Base-by-base conservation (phyloP, 2,888 invertebrate species). In the Petrophora chlorosata region DNA sequence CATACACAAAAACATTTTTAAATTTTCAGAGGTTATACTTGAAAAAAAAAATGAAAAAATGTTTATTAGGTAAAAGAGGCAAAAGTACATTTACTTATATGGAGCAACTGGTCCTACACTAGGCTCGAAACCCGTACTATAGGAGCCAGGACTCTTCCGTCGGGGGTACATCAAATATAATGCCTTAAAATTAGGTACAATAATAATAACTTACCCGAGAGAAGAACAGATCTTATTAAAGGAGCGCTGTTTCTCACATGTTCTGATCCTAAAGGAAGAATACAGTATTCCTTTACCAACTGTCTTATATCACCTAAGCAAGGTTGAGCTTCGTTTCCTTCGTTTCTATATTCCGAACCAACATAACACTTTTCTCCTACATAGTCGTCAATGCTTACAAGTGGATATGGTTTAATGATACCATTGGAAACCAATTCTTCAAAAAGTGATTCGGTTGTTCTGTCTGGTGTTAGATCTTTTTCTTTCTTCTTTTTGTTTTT, bases 401-500 rank as follows among this genome's bases (percentile, higher is more conserved):
- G 88, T 0, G 95, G 95, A 70, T 94, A 95, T 48, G 95, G 94
- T 63, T 94, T 94, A 48, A 98, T 97, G 12, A 99, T 97, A 0
- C 98, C 97, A 80, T 98, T 96, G 0, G 94, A 93, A 0, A 98
- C 94, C 9, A 99, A 85, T 82, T 99, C 98, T 81, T 98, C 98
- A 73, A 97, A 97, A 2, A 99, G 86, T 0, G 97, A 98, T 77
- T 97, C 97, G 0, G 95, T 94, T 0, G 96, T 95, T 75, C 98
- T 92, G 73, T 98, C 98, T 0, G 96, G 96, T 0, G 98, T 98
- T 36, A 98, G 87, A 85, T 98, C 98, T 79, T 98, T 98, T 72
- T 98, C 97, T 79, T 97, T 97, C 79, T 97, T 97, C 87, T 96
- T 97, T 78, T 98, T 98, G 59, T 93, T 94, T 72, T 98, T 98